Percentiles rank a stretch among this genome's conserved stretches.
Conservation (phyloP, 2,113 vertebrate species). For the Halcyon senegalensis region DNA sequence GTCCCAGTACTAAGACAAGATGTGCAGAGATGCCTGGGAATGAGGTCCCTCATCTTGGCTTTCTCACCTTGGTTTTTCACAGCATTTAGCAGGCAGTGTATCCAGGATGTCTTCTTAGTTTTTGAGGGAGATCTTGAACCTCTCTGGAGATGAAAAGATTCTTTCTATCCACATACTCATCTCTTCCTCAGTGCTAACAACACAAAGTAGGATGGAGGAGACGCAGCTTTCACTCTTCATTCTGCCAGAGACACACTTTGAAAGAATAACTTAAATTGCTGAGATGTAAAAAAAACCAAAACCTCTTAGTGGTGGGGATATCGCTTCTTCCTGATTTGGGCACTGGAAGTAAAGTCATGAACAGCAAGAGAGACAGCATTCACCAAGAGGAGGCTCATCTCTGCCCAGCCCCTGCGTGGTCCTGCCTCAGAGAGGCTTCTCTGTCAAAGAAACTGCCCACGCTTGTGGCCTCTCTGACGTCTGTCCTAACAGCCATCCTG, state of each 20-base stretch:
- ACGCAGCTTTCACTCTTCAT: neutral
- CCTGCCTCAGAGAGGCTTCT: neutral
- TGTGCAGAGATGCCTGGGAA: neutral
- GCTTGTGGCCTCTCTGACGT: accelerated
- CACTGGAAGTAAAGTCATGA: neutral
- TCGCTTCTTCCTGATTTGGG: neutral
- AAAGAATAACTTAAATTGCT: neutral
- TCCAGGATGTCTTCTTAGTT: neutral
- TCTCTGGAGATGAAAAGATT: neutral
- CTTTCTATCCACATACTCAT: neutral
- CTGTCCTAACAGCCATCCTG: neutral
- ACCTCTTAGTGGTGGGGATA: neutral
- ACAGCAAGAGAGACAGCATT: neutral
- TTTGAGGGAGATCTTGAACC: neutral
- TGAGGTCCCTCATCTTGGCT: neutral
- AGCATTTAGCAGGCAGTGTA: neutral
- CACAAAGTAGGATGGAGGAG: neutral
- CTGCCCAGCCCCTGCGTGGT: neutral
- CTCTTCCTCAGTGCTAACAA: neutral
- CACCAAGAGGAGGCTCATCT: neutral
- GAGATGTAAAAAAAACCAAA: neutral
- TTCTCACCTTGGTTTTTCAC: neutral
- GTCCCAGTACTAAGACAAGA: neutral
- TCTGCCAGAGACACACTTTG: neutral
- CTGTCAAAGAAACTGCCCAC: neutral